Evolutionary conservation across 1,140 invertebrate species (phyloP).

Genomic region (Antheraea pernyi): DNA sequence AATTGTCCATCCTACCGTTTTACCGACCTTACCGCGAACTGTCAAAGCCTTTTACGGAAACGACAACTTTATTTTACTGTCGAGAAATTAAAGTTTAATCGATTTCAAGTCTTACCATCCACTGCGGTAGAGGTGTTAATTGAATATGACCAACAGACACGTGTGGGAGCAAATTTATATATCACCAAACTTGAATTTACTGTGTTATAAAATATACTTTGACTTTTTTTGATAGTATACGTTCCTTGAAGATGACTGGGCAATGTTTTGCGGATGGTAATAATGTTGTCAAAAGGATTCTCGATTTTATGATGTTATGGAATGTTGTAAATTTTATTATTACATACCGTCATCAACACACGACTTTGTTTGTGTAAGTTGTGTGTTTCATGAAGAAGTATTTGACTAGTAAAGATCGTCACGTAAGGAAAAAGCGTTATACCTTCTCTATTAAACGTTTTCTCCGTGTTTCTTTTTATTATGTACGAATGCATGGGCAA

Average conservation of each 20-base stretch:
- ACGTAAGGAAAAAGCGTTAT: too few relatives aligned
- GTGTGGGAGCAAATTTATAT: slow-evolving; percentile 47
- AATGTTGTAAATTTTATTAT: too few relatives aligned
- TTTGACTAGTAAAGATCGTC: too few relatives aligned
- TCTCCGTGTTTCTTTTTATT: too few relatives aligned
- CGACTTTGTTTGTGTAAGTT: too few relatives aligned
- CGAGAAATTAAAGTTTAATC: slow-evolving; percentile 7
- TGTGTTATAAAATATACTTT: slow-evolving; percentile 67
- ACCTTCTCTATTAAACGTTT: too few relatives aligned
- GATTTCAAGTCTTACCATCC: slow-evolving; percentile 15
- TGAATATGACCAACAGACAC: not conserved
- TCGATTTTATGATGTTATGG: not conserved
- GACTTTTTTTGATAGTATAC: slow-evolving; percentile 39
- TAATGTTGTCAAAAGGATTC: not conserved
- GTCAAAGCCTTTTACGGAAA: slow-evolving; percentile 64
- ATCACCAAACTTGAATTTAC: slow-evolving; percentile 68
- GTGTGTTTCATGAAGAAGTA: too few relatives aligned
- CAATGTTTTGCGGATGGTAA: slow-evolving; percentile 13
- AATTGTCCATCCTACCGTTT: slow-evolving; percentile 74
- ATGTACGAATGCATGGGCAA: too few relatives aligned
- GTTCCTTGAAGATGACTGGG: slow-evolving; percentile 48
- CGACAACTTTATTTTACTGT: slow-evolving; percentile 25
- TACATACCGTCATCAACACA: too few relatives aligned
- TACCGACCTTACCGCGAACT: slow-evolving; percentile 70
- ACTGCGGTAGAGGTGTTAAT: not conserved